Evolutionary conservation across 2,113 vertebrate species (phyloP).

Genomic region (Tachysurus vachellii): DNA sequence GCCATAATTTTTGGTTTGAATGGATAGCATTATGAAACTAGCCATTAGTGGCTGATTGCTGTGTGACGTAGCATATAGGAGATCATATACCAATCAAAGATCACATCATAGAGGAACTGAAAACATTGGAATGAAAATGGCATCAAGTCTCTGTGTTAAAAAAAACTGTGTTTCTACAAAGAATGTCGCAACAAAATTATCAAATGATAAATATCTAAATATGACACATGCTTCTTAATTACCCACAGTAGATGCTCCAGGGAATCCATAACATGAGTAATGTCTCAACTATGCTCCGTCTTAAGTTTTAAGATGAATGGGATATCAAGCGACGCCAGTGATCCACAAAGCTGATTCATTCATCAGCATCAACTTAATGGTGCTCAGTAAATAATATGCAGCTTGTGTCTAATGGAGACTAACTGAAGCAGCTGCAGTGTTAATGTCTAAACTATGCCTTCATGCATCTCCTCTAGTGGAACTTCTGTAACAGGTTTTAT

Average conservation of each 20-base stretch:
- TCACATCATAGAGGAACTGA: background rate
- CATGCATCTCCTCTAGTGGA: background rate
- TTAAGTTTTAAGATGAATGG: slow-evolving; percentile 44
- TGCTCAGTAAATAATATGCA: slow-evolving; percentile 38
- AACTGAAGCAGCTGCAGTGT: slow-evolving; percentile 30
- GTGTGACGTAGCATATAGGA: background rate
- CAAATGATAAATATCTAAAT: slow-evolving; percentile 14
- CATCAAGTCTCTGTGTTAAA: background rate
- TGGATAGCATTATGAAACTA: background rate
- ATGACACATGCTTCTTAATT: slow-evolving; percentile 18
- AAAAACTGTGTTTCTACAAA: background rate
- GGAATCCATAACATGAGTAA: slow-evolving; percentile 20
- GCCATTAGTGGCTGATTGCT: background rate
- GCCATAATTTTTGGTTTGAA: background rate
- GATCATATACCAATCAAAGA: background rate
- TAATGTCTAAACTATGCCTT: background rate
- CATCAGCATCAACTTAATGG: slow-evolving; percentile 50
- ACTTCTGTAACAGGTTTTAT: background rate
- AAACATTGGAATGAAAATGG: background rate
- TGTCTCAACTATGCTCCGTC: background rate
- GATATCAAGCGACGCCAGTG: slow-evolving; percentile 17
- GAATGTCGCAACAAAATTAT: background rate
- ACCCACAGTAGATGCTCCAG: slow-evolving; percentile 21
- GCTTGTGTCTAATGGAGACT: slow-evolving; percentile 42
- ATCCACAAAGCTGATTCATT: slow-evolving; percentile 31